Evolutionary conservation across 2,888 invertebrate genomes (phyloP).

Genomic region (Biston betularia): DNA sequence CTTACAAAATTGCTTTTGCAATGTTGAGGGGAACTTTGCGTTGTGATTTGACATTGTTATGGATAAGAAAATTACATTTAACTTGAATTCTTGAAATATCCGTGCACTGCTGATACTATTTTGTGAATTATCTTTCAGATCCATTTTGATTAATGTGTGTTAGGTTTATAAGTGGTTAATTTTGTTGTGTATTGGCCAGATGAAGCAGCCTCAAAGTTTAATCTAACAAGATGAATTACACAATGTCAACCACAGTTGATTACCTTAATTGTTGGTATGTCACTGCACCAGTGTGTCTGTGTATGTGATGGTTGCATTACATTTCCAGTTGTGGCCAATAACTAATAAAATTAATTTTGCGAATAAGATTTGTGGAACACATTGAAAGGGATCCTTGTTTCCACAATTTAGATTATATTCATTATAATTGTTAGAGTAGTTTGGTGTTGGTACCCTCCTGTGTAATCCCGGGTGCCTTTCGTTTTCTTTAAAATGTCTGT

Average conservation of each 20-base stretch:
- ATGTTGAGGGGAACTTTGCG: slow-evolving; percentile 24
- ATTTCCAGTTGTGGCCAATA: slow-evolving; percentile 55
- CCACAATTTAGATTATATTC: slow-evolving; percentile 79
- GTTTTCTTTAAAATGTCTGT: slow-evolving; percentile 87
- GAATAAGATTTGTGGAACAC: slow-evolving; percentile 66
- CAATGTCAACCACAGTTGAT: slow-evolving; percentile 9
- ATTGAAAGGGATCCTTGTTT: slow-evolving; percentile 58
- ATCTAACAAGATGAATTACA: slow-evolving; percentile 2
- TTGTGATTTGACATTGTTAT: slow-evolving; percentile 33
- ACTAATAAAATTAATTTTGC: slow-evolving; percentile 58
- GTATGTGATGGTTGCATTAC: slow-evolving; percentile 12
- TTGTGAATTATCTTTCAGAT: slow-evolving; percentile 81
- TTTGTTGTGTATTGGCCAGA: slow-evolving; percentile 63
- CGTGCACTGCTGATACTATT: slow-evolving; percentile 56
- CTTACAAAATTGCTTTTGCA: slow-evolving; percentile 64
- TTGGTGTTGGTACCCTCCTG: slow-evolving; percentile 81
- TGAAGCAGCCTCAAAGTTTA: slow-evolving; percentile 36
- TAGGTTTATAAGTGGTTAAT: slow-evolving; percentile 60
- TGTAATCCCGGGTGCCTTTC: slow-evolving; percentile 85
- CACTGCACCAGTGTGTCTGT: slow-evolving; percentile 8
- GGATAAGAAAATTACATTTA: slow-evolving; percentile 39
- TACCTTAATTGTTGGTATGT: background rate
- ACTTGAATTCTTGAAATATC: slow-evolving; percentile 42
- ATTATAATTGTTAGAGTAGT: slow-evolving; percentile 84
- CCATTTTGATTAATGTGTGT: slow-evolving; percentile 73